Base-by-base conservation (phyloP, 2,888 invertebrate species). In the Athripsodes cinereus region DNA sequence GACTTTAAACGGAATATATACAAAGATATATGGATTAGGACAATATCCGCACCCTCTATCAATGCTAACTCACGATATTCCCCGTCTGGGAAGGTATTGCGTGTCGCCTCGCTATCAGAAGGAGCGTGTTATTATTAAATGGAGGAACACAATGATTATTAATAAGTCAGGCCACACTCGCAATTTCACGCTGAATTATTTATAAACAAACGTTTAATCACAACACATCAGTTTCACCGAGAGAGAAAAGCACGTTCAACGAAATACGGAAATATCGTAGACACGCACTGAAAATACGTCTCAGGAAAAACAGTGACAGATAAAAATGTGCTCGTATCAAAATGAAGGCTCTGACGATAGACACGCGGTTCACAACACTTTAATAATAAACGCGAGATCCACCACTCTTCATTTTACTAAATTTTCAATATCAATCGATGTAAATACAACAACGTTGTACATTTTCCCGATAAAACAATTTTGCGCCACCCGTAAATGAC, bases 211-310 rank as follows among this genome's bases (percentile, higher is more conserved):
- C 21, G 40, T 16, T 54, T 22, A 22, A 54, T 26, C 31, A 21
- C 47, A 49, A n/a, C 46, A 40, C 47, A 31, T 46, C 46, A 22
- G 20, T 48, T 55, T 40, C 20, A 34, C 52, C 46, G 2, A 52
- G 11, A 20, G 35, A 52, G 20, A 52, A 52, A 34, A 49, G 52
- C 53, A 52, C 22, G 35, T 22, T 55, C 48, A 55, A 55, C 52
- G 40, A 55, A 49, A 59, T 55, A 59, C 55, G 31, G 50, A 59
- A 59, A 44, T 44, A 56, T 52, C 53, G 46, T 52, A 59, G 55
- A 60, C 57, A 60, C 60, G 56, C 56, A 60, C 53, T 54, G 53
- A 60, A 57, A 60, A 57, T 60, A 60, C 60, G 60, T 60, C 60
- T 60, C 44, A 50, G 22, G 56, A 56, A 56, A 58, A 53, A 51